phyloP scores from a whole-genome alignment of 2,797 vertebrate species.

The Coregonus sp. region DNA sequence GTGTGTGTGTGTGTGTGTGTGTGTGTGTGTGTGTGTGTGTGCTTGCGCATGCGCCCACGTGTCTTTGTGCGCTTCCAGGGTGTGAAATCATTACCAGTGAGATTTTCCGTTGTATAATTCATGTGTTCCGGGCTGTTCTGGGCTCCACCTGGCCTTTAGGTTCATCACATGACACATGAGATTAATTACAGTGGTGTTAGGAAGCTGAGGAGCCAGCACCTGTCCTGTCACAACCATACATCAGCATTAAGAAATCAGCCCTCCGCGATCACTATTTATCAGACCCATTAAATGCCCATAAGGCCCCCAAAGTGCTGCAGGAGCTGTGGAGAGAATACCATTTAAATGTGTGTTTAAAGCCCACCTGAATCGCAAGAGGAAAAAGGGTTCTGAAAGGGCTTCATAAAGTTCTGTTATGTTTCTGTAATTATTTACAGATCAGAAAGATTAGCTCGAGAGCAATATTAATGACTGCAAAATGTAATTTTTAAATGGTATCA shows the following conservation, averaged over 20 bases:
- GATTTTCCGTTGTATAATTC: constrained; percentile 55
- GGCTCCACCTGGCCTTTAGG: constrained; percentile 32
- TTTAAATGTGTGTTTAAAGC: constrained; percentile 27
- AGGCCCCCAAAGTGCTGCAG: constrained; percentile 26
- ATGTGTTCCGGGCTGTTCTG: constrained; percentile 26
- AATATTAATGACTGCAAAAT: not conserved
- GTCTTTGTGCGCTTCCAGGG: not conserved
- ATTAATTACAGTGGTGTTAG: constrained; percentile 61
- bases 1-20: not conserved
- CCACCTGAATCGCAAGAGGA: not conserved
- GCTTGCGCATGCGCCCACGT: not conserved
- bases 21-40: not conserved
- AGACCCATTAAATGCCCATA: constrained; percentile 47
- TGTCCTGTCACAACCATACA: constrained; percentile 63
- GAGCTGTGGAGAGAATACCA: constrained; percentile 18
- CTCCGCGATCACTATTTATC: constrained; percentile 63
- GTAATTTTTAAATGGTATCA: not conserved
- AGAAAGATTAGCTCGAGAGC: not conserved
- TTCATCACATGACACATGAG: constrained; percentile 58
- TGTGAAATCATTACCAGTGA: not conserved
- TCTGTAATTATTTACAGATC: not conserved
- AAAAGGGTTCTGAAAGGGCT: not conserved
- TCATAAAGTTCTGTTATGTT: not conserved
- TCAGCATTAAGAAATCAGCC: constrained; percentile 67
- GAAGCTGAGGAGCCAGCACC: constrained; percentile 63